Base-by-base conservation (phyloP, 2,888 invertebrate genomes). In the Apodemia mormo region DNA sequence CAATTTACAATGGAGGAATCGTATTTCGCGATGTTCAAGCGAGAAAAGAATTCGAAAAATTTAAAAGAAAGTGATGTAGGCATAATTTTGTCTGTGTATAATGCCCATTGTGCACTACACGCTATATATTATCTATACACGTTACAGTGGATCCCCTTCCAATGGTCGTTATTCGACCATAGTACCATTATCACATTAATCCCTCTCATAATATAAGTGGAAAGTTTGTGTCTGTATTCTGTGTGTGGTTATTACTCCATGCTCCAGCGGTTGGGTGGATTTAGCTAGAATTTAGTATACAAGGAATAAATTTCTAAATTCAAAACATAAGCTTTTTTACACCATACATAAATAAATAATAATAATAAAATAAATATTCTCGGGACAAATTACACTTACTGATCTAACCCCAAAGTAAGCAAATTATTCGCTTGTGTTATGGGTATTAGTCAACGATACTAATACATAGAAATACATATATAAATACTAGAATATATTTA, bases 61-160 rank as follows among this genome's bases (percentile, higher is more conserved):
- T 61, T 30, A 30, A 30, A 61, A 61, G 61, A 61, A 61, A 61
- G 61, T 61, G 33, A 61, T 61, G 14, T 61, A 33, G 61, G 1
- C 61, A 61, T 9, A 22, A 61, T 14, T 14, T 33, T 10, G 5
- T 58, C 29, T 58, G 33, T 33, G 6, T 30, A 61, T 61, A 33
- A 61, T 14, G 61, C 12, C 61, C 33, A 2, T 33, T 2, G 33
- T 33, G 6, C 61, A 61, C 30, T 30, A 14, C 12, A 12, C 12
- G 61, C 33, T 61, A 61, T 61, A 61, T 61, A 30, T 14, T 61
- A 61, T 33, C 10, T 10, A 33, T 33, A 9, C 30, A 30, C 14
- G 33, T 6, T 12, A 33, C 33, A 10, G 56, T 3, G n/a, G 29
- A 9, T 9, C 40, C 40, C 9, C 40, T 40, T 9, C 40, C 9